These are phyloP conservation scores for Anguilla anguilla DNA, from an alignment of 2,797 vertebrate genomes.

Conservation along the genomic window DNA sequence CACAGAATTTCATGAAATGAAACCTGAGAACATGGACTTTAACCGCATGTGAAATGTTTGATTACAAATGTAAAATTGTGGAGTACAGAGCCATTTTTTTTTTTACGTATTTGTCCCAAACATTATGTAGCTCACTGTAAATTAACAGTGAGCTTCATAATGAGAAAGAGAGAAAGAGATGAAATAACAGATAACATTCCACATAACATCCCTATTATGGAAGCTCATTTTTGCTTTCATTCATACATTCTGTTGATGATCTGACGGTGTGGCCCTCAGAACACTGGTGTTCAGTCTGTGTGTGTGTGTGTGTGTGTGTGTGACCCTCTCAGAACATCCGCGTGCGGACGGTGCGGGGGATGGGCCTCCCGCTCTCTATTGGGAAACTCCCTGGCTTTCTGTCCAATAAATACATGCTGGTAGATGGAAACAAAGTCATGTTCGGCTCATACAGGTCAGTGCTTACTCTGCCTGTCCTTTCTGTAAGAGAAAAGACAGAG, in stretches of 20 bases:
- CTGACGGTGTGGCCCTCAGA: not conserved
- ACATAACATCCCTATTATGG: not conserved
- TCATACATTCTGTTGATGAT: not conserved
- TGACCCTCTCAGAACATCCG: conserved; percentile 80
- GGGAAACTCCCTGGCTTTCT: conserved; percentile 83
- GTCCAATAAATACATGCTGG: conserved; percentile 87
- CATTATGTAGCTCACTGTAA: too few species aligned
- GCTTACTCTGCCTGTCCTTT: not conserved
- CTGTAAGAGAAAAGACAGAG: not conserved
- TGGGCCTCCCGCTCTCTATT: conserved; percentile 79
- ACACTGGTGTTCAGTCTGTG: not conserved
- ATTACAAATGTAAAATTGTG: too few species aligned
- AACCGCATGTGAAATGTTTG: too few species aligned
- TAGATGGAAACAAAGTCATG: conserved; percentile 91
- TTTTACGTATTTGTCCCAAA: too few species aligned
- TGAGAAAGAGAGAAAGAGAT: too few species aligned
- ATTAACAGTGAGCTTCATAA: too few species aligned
- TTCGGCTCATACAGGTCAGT: conserved; percentile 90
- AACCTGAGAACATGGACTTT: too few species aligned
- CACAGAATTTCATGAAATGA: too few species aligned
- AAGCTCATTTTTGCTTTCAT: not conserved
- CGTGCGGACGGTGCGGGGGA: conserved; percentile 78
- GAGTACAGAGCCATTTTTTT: too few species aligned
- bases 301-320: conserved; percentile 41
- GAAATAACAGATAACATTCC: too few species aligned